Evolutionary conservation across 2,888 invertebrate species (phyloP), one percentile per base, ranked within the genome.

Genomic region (Crossocerus cetratus): DNA sequence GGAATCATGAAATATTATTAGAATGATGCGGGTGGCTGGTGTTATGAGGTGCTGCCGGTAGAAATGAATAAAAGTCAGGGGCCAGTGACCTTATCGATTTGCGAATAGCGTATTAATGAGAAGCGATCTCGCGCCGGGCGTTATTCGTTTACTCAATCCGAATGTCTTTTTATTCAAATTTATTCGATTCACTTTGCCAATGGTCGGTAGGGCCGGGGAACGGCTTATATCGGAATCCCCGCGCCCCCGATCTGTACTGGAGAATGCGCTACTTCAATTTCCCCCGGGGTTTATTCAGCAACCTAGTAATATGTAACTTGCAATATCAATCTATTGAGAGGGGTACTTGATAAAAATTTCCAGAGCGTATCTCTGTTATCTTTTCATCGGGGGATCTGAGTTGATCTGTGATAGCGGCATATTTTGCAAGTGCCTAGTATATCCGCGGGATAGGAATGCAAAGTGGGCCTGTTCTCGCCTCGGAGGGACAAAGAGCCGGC

Each of bases 401-500:
- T 32, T 32, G 32, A 32, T 32, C 32, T 32, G 32, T 32, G 32
- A 32, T 32, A 32, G 8, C 32, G 32, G 32, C 5, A 32, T 32
- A 32, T 32, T 32, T 32, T 11, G 32, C 32, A 32, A 32, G 8
- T 32, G 8, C 11, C 32, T 32, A 32, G 8, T 32, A 32, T 32
- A 32, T 32, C 11, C 32, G 3, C 49, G 57, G 13, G 55, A 14
- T 21, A 21, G 74, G 53, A 61, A 65, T 63, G 78, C 81, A 78
- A 80, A 81, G 81, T 78, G 78, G 79, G 82, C 62, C 58, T 71
- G 53, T 82, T 80, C 77, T 77, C 80, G 79, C 79, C 79, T 78
- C 79, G 78, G 70, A 76, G 78, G 81, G 84, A 86, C 83, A 83
- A 85, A 85, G 84, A 82, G 83, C 83, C 81, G 82, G 61, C 73